These are phyloP conservation scores for Papilio aristodemus DNA, from an alignment of 1,140 invertebrate genomes.

Conservation along the genomic window DNA sequence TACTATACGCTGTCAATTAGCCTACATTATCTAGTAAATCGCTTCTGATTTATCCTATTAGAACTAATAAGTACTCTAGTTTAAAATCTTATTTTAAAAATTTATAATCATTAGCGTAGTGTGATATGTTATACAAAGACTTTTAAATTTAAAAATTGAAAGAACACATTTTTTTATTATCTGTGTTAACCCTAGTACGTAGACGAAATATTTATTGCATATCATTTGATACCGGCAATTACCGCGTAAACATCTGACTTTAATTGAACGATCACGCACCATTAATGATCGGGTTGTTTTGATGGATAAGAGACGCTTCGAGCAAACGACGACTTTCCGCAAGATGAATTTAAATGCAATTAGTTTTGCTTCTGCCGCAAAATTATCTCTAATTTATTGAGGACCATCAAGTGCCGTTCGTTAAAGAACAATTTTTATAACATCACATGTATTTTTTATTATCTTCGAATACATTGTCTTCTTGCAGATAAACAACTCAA, in stretches of 20 bases:
- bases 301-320: slow-evolving; percentile 25
- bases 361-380: slow-evolving; percentile 28
- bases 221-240: slow-evolving; percentile 29
- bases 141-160: not conserved
- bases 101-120: too few species aligned
- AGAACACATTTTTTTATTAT: too few species aligned
- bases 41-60: too few species aligned
- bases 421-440: slow-evolving; percentile 17
- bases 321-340: slow-evolving; percentile 27
- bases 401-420: slow-evolving; percentile 10
- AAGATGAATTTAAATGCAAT: slow-evolving; percentile 33
- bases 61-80: too few species aligned
- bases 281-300: slow-evolving; percentile 29
- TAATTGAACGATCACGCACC: slow-evolving; percentile 32
- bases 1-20: too few species aligned
- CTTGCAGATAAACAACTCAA: not conserved
- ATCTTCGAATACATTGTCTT: not conserved
- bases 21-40: too few species aligned
- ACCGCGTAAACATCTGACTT: slow-evolving; percentile 31
- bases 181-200: slow-evolving; percentile 5
- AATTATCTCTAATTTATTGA: slow-evolving; percentile 27
- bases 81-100: too few species aligned
- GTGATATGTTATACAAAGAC: too few species aligned
- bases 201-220: slow-evolving; percentile 28
- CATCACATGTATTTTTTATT: not conserved